Evolutionary conservation across 2,113 vertebrate species (phyloP), one percentile per base, ranked within the genome.

Genomic region (Heteronetta atricapilla): DNA sequence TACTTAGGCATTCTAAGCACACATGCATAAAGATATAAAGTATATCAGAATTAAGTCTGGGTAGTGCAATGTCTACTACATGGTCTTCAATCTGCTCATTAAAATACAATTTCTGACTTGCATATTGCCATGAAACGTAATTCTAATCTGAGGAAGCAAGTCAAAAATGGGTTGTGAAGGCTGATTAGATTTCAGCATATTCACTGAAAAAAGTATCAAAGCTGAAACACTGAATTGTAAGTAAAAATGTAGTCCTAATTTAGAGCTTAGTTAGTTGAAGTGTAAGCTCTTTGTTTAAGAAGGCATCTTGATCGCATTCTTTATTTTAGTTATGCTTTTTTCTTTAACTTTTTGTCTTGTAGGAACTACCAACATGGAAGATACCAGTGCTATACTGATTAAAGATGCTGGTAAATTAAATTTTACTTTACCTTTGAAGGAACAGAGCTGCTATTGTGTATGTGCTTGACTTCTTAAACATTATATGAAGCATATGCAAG

Each of bases 331-430:
- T 75, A 92, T 2, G 1, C 7, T 50, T 60, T 64, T 92, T 91
- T 48, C 25, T 36, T 80, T 77, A 40, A 91, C 95, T 85, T 82
- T 94, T 78, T 86, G 81, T 50, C 20, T 94, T 97, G 40, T 88
- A 99, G 99, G 98, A 16, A 97, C 99, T 63, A 98, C 98, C 52
- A 98, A 98, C 63, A 90, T 99, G 81, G 98, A 99, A 95, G 98
- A 99, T 93, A 96, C 98, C n/a, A 98, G 97, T 96, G 98, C 98
- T 95, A 78, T 99, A 91, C 97, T 99, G 87, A 99, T 99, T 96
- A 99, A 99, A 98, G 99, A 99, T 98, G 99, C 99, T 95, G 99
- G 99, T 99, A 98, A 97, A 97, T 95, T 91, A 53, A 75, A 44
- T 76, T 90, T 91, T 91, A 44, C n/a, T 75, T 82, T 77, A 62